Evolutionary conservation across 2,888 invertebrate genomes (phyloP).

Genomic region (Eudasyphora cyanicolor): DNA sequence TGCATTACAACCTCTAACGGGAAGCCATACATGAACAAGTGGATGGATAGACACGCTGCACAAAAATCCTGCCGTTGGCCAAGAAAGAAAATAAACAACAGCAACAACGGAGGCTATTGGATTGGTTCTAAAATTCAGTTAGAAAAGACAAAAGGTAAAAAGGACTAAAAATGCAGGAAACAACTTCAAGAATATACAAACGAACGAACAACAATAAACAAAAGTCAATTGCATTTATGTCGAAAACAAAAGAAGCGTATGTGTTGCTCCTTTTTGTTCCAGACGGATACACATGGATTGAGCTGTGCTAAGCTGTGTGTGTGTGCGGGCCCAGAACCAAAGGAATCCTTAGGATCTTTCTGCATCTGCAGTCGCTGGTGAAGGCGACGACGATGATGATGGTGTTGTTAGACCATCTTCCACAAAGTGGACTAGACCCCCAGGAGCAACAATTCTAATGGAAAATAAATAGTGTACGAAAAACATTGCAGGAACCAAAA

Average conservation of each 20-base stretch:
- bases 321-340: not conserved
- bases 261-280: slow-evolving; percentile 18
- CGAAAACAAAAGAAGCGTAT: slow-evolving; percentile 54
- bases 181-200: slow-evolving; percentile 21
- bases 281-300: not conserved
- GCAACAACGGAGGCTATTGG: too few relatives aligned
- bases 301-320: too few relatives aligned
- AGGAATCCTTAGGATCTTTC: not conserved
- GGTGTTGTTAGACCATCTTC: too few relatives aligned
- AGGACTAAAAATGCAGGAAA: not conserved
- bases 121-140: not conserved
- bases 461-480: slow-evolving; percentile 32
- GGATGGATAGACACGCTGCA: not conserved
- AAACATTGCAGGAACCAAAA: slow-evolving; percentile 5
- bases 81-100: slow-evolving; percentile 30
- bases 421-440: too few relatives aligned
- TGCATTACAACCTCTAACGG: not conserved
- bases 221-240: slow-evolving; percentile 65
- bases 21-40: not conserved
- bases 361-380: not conserved
- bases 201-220: slow-evolving; percentile 49
- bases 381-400: too few relatives aligned
- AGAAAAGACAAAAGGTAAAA: slow-evolving; percentile 16
- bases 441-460: slow-evolving; percentile 35
- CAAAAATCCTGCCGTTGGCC: not conserved